These are phyloP conservation scores for Paratrypauchen microcephalus DNA, from an alignment of 2,797 vertebrate species.

Conservation along the genomic window DNA sequence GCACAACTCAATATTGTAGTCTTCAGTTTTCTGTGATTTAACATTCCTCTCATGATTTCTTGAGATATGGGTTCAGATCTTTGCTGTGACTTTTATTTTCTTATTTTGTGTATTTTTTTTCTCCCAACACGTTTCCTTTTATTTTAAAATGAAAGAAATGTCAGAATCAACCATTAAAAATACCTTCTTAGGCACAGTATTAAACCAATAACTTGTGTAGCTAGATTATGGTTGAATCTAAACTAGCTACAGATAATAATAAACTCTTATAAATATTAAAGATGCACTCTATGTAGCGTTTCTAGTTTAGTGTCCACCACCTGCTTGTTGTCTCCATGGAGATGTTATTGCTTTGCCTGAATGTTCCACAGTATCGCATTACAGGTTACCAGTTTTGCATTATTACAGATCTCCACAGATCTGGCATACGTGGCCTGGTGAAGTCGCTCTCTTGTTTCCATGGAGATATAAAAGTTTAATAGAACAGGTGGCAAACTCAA, in stretches of 20 bases:
- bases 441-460: no score
- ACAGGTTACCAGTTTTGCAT: no score
- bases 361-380: no score
- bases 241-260: not conserved
- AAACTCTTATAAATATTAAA: not conserved
- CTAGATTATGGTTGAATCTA: slow-evolving; percentile 10
- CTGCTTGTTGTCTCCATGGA: no score
- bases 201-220: slow-evolving; percentile 14
- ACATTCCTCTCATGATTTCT: slow-evolving; percentile 61
- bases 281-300: no score
- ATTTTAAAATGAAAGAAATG: slow-evolving; percentile 57
- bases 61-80: slow-evolving; percentile 55
- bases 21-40: slow-evolving; percentile 51
- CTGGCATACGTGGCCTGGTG: no score
- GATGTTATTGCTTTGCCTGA: no score
- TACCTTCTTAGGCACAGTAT: slow-evolving; percentile 35
- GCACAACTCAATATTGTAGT: slow-evolving; percentile 65
- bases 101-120: slow-evolving; percentile 50
- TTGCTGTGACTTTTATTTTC: slow-evolving; percentile 61
- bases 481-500: no score
- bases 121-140: slow-evolving; percentile 41
- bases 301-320: no score
- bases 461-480: no score
- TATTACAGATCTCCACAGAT: no score
- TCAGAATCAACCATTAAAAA: slow-evolving; percentile 51